Base-by-base conservation (phyloP, 2,797 vertebrate species). In the Enteromius fasciolatus region DNA sequence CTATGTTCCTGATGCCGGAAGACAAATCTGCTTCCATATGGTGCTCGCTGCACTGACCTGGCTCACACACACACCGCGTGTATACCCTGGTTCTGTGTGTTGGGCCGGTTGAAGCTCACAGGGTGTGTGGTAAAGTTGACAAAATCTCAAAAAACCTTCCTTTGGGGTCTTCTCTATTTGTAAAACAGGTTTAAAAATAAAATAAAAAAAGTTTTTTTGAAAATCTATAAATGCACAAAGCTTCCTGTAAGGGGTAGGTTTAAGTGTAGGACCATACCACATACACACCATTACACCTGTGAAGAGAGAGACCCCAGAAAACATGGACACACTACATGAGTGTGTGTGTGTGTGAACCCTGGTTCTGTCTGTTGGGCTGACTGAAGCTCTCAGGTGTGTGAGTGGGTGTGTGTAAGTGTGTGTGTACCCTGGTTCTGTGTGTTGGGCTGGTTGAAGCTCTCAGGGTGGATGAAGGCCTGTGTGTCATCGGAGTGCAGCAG, bases 401-500 rank as follows among this genome's bases (percentile, higher is more conserved):
- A n/a, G n/a, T n/a, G 50, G 3, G 50, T n/a, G 20, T 1, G 52
- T 10, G 14, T 84, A 25, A 28, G 59, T 7, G 59, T 15, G 59
- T 63, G 1, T 31, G 0, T 63, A 88, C 87, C 87, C 46, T 98
- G 96, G 84, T 98, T 98, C 91, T 98, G 96, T 0, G 97, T 98
- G 89, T 99, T 98, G 88, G 96, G 96, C 81, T 97, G 97, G 89
- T 97, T 97, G 72, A 98, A 97, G 86, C 94, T 97, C 89, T 98
- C 97, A 0, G 98, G 96, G 91, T 99, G 98, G 93, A 97, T 94
- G 2, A 97, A 97, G 87, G 96, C 92, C 80, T 74, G 76, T 14
- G 93, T 92, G 33, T 96, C 95, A 66, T 95, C 95, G 0, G 96
- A 95, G 0, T 96, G 95, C 85, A 98, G 93, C 78, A 96, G 93